Evolutionary conservation across 2,113 vertebrate genomes (phyloP).

Genomic region (Galeopterus variegatus): DNA sequence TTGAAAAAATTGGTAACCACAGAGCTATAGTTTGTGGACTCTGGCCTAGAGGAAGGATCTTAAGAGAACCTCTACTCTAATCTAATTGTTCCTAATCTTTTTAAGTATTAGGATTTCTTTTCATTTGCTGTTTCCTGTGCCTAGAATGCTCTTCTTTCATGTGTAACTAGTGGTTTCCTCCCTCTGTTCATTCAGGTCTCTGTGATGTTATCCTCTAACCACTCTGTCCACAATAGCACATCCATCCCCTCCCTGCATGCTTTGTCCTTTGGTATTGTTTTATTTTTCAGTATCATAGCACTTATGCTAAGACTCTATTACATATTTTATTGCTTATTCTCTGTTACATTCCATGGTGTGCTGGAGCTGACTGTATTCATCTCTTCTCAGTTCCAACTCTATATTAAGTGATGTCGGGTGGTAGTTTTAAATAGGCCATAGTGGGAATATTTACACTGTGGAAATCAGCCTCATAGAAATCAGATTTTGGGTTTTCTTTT

Average conservation of each 20-base stretch:
- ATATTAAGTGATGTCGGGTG: background rate
- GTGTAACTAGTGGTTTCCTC: background rate
- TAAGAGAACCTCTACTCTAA: background rate
- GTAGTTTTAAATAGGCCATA: background rate
- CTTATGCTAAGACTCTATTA: background rate
- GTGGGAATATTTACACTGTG: background rate
- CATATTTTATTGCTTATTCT: background rate
- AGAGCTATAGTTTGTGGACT: background rate
- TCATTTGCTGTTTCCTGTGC: background rate
- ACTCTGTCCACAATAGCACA: background rate
- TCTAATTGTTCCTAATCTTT: background rate
- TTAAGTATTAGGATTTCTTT: background rate
- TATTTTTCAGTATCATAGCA: background rate
- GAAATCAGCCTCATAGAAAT: background rate
- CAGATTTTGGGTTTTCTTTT: background rate
- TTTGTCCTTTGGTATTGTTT: background rate
- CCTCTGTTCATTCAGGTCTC: background rate
- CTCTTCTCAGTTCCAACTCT: background rate
- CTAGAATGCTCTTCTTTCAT: background rate
- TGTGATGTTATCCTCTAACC: background rate
- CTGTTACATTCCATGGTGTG: background rate
- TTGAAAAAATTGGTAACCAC: constrained; percentile 9
- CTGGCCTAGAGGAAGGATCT: background rate
- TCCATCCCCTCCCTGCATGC: background rate
- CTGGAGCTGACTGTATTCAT: too few species aligned